A percentile compares a stretch with the other conserved stretches of the same genome.
Conservation (phyloP, 35 echinoderm and acorn worm species). For the Strongylocentrotus purpuratus region DNA sequence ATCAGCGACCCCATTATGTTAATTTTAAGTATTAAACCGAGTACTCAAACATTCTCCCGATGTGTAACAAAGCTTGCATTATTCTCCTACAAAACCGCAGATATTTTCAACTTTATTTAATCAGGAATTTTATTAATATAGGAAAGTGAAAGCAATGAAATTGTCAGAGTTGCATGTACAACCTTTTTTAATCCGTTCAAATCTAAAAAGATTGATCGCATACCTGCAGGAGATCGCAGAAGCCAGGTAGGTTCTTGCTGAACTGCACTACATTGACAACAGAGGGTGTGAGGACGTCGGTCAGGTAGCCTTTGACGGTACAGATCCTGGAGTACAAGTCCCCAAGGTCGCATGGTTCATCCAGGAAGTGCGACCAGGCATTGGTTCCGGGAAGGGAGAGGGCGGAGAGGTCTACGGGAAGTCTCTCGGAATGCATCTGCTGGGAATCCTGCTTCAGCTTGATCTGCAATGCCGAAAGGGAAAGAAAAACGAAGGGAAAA, state of each 20-base stretch:
- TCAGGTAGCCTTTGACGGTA: slow-evolving; percentile 79
- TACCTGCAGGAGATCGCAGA: slow-evolving; percentile 89
- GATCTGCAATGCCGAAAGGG: slow-evolving; percentile 49
- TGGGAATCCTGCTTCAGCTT: slow-evolving; percentile 76
- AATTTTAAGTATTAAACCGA: no score
- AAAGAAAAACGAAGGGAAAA: not conserved
- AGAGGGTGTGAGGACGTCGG: slow-evolving; percentile 85
- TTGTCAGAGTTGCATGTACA: no score
- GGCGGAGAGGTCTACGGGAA: slow-evolving; percentile 74
- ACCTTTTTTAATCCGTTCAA: no score
- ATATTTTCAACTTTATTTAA: no score
- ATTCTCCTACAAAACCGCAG: no score
- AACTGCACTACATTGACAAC: slow-evolving; percentile 92
- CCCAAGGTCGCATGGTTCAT: slow-evolving; percentile 59
- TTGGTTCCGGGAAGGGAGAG: slow-evolving; percentile 70
- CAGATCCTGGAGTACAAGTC: slow-evolving; percentile 82
- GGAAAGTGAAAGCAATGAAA: no score
- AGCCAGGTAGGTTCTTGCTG: slow-evolving; percentile 92
- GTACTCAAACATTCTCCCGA: no score
- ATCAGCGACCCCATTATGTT: no score
- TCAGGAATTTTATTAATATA: no score
- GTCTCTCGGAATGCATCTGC: slow-evolving; percentile 58
- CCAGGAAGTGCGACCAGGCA: slow-evolving; percentile 49
- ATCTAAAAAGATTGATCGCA: not conserved
- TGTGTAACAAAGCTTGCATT: no score